Evolutionary conservation across 2,888 invertebrate genomes (phyloP), one percentile per base, ranked within the genome.

Genomic region (Agrotis ipsilon): DNA sequence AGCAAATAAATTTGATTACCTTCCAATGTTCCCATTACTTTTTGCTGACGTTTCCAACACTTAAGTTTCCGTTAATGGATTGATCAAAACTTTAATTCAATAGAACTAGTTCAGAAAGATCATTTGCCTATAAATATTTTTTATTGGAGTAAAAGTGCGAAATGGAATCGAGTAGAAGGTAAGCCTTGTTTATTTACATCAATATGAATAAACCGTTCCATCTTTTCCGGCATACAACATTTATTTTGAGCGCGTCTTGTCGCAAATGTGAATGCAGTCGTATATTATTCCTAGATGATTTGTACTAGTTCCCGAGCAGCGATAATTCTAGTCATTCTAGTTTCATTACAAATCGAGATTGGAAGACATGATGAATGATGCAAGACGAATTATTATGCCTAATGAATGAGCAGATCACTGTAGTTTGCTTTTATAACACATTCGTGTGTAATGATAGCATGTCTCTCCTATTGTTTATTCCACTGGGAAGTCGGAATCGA

Each of bases 401-500:
- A 80, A 80, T 80, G 77, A 85, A 77, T 71, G 85, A 69, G 62
- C 58, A 65, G 83, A 67, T 68, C 74, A 67, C 67, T 55, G 46
- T 45, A 62, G 60, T 69, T 72, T 74, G 64, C 58, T 60, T 68
- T 64, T 80, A 9, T 57, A 71, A 49, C 21, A 66, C 54, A 27
- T 55, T 66, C 19, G 73, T 48, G n/a, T 45, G 21, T 27, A 52
- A 54, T 51, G n/a, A 54, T 54, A 60, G 48, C 46, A 27, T 48
- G 19, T 43, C 43, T 27, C 52, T 46, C 39, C 52, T 51, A 55
- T 63, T 80, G 51, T 75, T 61, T 52, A 21, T 13, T 49, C 43
- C 52, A 60, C 39, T 21, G 39, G 48, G 45, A 66, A 74, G 32
- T 48, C 21, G 14, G 13, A 21, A 65, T 58, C 14, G 45, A 65